These are phyloP conservation scores for Ormyrus nitidulus DNA, from an alignment of 2,888 invertebrate genomes.

Conservation along the genomic window DNA sequence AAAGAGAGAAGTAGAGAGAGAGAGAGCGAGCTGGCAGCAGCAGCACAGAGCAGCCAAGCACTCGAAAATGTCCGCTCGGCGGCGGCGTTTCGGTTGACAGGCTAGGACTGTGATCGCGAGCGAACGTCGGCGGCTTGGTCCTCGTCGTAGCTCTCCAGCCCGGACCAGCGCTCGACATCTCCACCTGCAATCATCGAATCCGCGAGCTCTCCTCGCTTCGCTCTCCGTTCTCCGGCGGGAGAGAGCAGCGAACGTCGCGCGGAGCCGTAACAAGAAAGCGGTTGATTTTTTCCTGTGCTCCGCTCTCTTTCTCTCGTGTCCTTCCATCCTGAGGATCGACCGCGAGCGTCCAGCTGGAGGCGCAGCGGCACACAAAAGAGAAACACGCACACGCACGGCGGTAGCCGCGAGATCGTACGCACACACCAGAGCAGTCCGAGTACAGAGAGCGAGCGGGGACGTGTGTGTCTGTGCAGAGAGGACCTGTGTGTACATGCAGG, in stretches of 20 bases:
- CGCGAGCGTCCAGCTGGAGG: not conserved
- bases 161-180: not conserved
- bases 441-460: too few relatives aligned
- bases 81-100: conserved; percentile 61
- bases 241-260: not conserved
- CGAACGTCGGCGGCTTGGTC: not conserved
- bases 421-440: not conserved
- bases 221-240: too few relatives aligned
- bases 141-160: not conserved
- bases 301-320: not conserved
- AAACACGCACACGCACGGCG: not conserved
- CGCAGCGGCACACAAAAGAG: too few relatives aligned
- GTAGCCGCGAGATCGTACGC: not conserved
- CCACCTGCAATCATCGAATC: not conserved
- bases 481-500: conserved; percentile 42
- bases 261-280: not conserved
- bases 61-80: conserved; percentile 60
- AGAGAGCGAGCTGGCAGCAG: too few relatives aligned
- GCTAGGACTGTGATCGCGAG: not conserved
- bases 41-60: conserved; percentile 15
- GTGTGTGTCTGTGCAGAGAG: not conserved
- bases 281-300: not conserved
- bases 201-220: too few relatives aligned
- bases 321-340: not conserved
- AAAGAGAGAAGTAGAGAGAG: too few relatives aligned